phyloP scores from a whole-genome alignment of 1,140 invertebrate species.

The Euwallacea fornicatus region DNA sequence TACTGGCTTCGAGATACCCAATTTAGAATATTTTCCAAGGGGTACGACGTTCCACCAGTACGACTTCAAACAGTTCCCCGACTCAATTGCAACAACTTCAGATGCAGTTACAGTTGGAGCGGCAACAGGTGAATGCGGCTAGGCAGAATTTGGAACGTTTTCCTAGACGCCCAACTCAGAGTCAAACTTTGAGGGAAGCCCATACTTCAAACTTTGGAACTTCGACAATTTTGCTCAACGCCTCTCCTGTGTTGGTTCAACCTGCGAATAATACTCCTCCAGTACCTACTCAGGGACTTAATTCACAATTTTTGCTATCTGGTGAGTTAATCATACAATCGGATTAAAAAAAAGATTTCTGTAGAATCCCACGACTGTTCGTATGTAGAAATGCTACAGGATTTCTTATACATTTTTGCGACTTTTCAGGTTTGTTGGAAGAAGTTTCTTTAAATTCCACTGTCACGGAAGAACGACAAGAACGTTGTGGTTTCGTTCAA shows the following conservation, averaged over 20 bases:
- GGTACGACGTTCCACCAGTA: slow-evolving; percentile 70
- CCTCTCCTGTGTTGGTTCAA: slow-evolving; percentile 45
- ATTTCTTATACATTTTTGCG: not conserved
- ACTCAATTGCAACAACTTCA: slow-evolving; percentile 84
- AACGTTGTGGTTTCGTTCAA: slow-evolving; percentile 50
- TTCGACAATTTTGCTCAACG: slow-evolving; percentile 49
- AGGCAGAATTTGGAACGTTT: slow-evolving; percentile 84
- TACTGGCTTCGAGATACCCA: not conserved
- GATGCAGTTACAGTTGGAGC: slow-evolving; percentile 86
- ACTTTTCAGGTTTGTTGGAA: slow-evolving; percentile 43
- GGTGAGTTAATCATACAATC: slow-evolving; percentile 32
- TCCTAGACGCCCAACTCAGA: slow-evolving; percentile 72
- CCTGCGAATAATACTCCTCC: slow-evolving; percentile 44
- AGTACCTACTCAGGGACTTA: slow-evolving; percentile 39
- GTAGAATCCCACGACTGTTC: not conserved
- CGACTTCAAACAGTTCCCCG: slow-evolving; percentile 61
- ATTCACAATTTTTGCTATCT: slow-evolving; percentile 49
- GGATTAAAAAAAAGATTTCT: not conserved
- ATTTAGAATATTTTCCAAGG: slow-evolving; percentile 54
- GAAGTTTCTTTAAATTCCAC: slow-evolving; percentile 47
- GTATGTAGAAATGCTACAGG: not conserved
- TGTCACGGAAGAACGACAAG: slow-evolving; percentile 42
- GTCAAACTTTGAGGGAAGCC: slow-evolving; percentile 44
- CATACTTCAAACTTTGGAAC: slow-evolving; percentile 44
- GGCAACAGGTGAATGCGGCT: slow-evolving; percentile 79